A percentile compares a stretch with the other conserved stretches of the same genome.
Evolutionary conservation across 1,140 invertebrate genomes (phyloP).

Genomic region (Macrotrachela quadricornifera): DNA sequence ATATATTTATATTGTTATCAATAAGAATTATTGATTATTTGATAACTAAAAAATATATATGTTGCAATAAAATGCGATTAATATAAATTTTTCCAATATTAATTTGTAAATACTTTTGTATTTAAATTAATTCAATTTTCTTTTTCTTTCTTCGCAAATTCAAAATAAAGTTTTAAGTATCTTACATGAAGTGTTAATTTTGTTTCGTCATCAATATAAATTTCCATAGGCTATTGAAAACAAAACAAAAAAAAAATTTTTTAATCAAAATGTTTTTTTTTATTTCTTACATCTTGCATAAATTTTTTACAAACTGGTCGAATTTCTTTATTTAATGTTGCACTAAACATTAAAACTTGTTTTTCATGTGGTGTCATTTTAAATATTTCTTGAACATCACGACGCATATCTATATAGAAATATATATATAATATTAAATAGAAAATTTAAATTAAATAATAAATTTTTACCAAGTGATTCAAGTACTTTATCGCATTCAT

Average conservation of each 20-base stretch:
- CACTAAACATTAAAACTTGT: conserved; percentile 99
- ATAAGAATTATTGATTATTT: too few species aligned
- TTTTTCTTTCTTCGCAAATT: too few species aligned
- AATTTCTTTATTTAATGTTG: conserved; percentile 95
- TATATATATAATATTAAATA: too few species aligned
- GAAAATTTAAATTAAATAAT: too few species aligned
- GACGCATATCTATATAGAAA: conserved; percentile 59
- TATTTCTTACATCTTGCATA: conserved; percentile 80
- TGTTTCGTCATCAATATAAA: conserved; percentile 97
- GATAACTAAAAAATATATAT: too few species aligned
- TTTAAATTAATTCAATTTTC: too few species aligned
- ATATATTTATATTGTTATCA: too few species aligned
- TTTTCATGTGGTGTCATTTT: conserved; percentile 88
- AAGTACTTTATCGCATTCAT: conserved; percentile 97
- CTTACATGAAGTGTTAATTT: conserved; percentile 72
- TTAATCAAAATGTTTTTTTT: background rate
- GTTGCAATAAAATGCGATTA: too few species aligned
- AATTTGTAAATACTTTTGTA: too few species aligned
- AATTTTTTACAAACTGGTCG: conserved; percentile 98
- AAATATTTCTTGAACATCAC: conserved; percentile 99
- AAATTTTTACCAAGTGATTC: conserved; percentile 35
- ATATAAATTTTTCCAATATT: too few species aligned
- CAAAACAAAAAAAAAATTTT: background rate
- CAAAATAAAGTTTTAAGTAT: too few species aligned
- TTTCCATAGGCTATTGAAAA: conserved; percentile 83